Evolutionary conservation across 2,113 vertebrate species (phyloP).

Genomic region (Petaurus breviceps): DNA sequence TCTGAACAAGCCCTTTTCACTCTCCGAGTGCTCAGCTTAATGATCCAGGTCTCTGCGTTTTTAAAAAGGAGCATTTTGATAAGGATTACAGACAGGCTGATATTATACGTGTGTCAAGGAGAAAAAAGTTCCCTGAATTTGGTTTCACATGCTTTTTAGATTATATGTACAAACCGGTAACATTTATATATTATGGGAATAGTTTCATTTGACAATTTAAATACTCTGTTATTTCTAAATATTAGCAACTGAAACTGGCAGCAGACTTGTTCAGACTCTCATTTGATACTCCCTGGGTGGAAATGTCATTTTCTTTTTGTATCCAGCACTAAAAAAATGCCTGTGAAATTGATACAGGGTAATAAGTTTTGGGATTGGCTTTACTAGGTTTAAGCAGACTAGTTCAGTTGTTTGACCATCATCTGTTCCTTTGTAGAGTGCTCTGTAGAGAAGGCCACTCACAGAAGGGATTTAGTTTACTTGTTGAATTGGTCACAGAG

Average conservation of each 20-base stretch:
- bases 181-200: neutral
- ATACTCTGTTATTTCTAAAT: constrained; percentile 19
- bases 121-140: constrained; percentile 17
- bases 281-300: neutral
- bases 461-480: constrained; percentile 24
- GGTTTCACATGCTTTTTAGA: neutral
- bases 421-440: constrained; percentile 20
- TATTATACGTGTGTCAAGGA: neutral
- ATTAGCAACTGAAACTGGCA: constrained; percentile 17
- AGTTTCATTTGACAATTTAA: constrained; percentile 11
- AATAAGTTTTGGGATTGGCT: constrained; percentile 30
- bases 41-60: neutral
- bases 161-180: neutral
- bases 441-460: constrained; percentile 12
- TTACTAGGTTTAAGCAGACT: neutral
- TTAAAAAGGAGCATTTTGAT: constrained; percentile 34
- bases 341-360: constrained; percentile 21
- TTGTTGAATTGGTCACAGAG: constrained; percentile 73
- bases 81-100: constrained; percentile 2
- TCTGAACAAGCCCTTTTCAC: neutral
- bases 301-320: constrained; percentile 3
- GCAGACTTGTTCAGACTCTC: neutral
- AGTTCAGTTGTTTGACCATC: constrained; percentile 8
- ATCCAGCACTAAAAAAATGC: neutral
- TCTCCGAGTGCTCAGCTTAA: neutral